A percentile compares a stretch with the other conserved stretches of the same genome.
These are phyloP conservation scores for Halesus radiatus DNA, from an alignment of 1,140 invertebrate genomes.

Conservation along the genomic window DNA sequence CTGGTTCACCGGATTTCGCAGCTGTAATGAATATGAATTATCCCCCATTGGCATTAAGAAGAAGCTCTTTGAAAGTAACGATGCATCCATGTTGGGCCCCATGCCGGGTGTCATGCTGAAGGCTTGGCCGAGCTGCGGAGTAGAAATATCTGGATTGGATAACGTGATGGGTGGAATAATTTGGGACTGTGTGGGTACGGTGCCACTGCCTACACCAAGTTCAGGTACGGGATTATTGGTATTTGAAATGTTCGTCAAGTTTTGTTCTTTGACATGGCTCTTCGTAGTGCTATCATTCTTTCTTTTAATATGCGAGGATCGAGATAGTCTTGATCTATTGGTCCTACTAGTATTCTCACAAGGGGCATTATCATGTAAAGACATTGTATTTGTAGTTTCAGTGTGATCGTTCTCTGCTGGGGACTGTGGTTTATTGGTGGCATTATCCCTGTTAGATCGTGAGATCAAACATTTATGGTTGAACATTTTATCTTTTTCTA, in stretches of 20 bases:
- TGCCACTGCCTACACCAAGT: neutral
- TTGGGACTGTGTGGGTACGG: neutral
- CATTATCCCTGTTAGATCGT: neutral
- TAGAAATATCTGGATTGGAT: neutral
- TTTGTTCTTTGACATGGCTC: neutral
- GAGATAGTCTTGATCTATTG: neutral
- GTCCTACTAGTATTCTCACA: neutral
- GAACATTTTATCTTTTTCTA: constrained; percentile 29
- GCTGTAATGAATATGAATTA: constrained; percentile 40
- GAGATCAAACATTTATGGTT: constrained; percentile 14
- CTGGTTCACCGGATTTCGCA: neutral
- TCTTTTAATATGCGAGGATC: neutral
- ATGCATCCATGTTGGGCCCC: neutral
- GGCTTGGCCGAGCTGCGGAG: neutral
- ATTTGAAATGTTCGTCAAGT: neutral
- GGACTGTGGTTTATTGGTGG: neutral
- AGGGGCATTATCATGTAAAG: neutral
- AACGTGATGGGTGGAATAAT: neutral
- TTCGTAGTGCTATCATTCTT: too few relatives aligned
- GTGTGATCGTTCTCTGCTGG: neutral
- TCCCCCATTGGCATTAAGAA: constrained; percentile 38
- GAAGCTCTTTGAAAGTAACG: constrained; percentile 27
- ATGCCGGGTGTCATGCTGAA: neutral
- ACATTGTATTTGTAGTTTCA: neutral
- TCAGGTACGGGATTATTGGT: neutral